These are phyloP conservation scores for Melieria omissa DNA, from an alignment of 2,888 invertebrate species.

Conservation along the genomic window DNA sequence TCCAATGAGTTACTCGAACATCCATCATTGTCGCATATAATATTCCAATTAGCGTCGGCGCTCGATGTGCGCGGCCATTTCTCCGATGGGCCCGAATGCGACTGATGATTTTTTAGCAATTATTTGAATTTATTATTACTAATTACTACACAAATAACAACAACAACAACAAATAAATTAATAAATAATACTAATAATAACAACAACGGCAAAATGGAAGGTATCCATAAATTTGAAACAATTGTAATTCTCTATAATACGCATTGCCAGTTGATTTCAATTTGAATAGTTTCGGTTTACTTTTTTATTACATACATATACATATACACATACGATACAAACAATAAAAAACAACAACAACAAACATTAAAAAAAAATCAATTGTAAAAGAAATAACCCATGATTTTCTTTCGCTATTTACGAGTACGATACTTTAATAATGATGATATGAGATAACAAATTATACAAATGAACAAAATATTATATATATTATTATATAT, in stretches of 20 bases:
- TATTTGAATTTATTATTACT: slow-evolving; percentile 20
- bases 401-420: slow-evolving; percentile 22
- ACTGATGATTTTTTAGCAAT: slow-evolving; percentile 63
- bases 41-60: slow-evolving; percentile 84
- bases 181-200: slow-evolving; percentile 29
- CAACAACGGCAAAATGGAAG: slow-evolving; percentile 39
- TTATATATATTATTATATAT: slow-evolving; percentile 12
- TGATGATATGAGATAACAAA: slow-evolving; percentile 25
- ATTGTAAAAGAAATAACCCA: neutral
- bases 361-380: slow-evolving; percentile 12
- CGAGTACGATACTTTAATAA: slow-evolving; percentile 17
- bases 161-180: slow-evolving; percentile 38
- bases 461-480: slow-evolving; percentile 21
- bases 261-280: slow-evolving; percentile 32
- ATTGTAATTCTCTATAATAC: slow-evolving; percentile 47
- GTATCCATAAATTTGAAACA: slow-evolving; percentile 43
- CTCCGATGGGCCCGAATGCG: slow-evolving; percentile 67
- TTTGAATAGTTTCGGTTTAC: slow-evolving; percentile 24
- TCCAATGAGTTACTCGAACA: slow-evolving; percentile 88
- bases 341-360: slow-evolving; percentile 19
- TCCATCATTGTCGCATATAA: slow-evolving; percentile 80
- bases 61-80: slow-evolving; percentile 79
- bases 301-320: slow-evolving; percentile 31
- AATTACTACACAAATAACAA: slow-evolving; percentile 44
- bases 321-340: slow-evolving; percentile 16